phyloP scores from a whole-genome alignment of 2,797 vertebrate species.

The Eleutherodactylus coqui region DNA sequence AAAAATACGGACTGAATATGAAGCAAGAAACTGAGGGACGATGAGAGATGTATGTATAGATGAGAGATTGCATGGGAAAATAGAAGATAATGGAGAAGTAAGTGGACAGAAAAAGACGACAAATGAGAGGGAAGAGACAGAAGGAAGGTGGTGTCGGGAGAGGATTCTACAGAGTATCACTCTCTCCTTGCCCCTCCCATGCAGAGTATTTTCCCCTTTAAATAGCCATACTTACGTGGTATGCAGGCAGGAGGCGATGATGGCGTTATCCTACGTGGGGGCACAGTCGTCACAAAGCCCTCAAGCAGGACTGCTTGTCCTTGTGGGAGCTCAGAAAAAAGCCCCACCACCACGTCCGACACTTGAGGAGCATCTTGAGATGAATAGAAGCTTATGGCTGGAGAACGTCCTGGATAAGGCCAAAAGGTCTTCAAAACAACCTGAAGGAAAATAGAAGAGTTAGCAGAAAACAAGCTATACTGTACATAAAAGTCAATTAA shows the following conservation, averaged over 20 bases:
- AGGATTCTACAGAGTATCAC: constrained; percentile 32
- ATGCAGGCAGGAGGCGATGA: constrained; percentile 47
- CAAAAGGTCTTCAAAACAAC: constrained; percentile 74
- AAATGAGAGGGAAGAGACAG: constrained; percentile 45
- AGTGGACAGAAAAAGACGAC: constrained; percentile 25
- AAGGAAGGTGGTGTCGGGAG: constrained; percentile 21
- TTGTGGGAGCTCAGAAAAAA: constrained; percentile 72
- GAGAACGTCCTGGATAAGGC: constrained; percentile 67
- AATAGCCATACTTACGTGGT: constrained; percentile 49
- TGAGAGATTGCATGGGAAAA: neutral
- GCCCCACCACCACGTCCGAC: constrained; percentile 65
- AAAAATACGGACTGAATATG: constrained; percentile 46
- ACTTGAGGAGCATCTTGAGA: constrained; percentile 65
- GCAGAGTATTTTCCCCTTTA: constrained; percentile 13
- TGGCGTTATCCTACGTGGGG: constrained; percentile 53
- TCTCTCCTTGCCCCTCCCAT: constrained; percentile 22
- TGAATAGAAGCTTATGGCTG: constrained; percentile 62
- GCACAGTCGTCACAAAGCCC: constrained; percentile 72
- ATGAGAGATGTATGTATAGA: constrained; percentile 22
- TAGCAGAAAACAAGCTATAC: neutral
- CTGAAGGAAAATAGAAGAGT: constrained; percentile 61
- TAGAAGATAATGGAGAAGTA: neutral
- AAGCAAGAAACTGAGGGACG: constrained; percentile 16
- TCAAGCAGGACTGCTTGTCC: constrained; percentile 79
- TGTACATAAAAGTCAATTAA: neutral